phyloP scores from a whole-genome alignment of 2,888 invertebrate species.

The Odontothrips loti region DNA sequence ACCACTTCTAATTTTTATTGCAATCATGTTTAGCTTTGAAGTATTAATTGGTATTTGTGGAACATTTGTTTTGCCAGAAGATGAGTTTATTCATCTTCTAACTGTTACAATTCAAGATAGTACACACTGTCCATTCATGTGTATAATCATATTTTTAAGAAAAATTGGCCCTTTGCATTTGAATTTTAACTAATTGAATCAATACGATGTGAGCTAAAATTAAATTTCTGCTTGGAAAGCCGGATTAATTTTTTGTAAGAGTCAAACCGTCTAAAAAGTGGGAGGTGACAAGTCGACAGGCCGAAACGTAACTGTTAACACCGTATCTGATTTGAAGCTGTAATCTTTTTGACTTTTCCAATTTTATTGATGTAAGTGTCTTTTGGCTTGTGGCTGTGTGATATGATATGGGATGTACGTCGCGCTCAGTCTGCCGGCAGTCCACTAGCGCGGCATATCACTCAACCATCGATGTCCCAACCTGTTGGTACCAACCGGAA shows the following conservation, averaged over 20 bases:
- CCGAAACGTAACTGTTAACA: neutral
- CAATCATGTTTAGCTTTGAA: neutral
- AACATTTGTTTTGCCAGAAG: slow-evolving; percentile 1
- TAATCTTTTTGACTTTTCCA: slow-evolving; percentile 20
- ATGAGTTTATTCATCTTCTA: neutral
- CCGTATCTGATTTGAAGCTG: neutral
- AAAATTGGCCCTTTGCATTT: neutral
- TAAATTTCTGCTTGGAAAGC: neutral
- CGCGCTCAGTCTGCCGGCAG: slow-evolving; percentile 25
- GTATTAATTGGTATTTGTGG: neutral
- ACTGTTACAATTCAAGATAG: neutral
- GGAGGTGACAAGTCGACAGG: neutral
- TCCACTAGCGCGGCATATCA: slow-evolving; percentile 19
- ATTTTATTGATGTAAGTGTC: slow-evolving; percentile 25
- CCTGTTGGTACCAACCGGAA: slow-evolving; percentile 5
- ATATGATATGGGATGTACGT: slow-evolving; percentile 12
- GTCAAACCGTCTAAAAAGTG: neutral
- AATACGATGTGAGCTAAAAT: too few relatives aligned
- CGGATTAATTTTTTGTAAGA: neutral
- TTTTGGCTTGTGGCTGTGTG: slow-evolving; percentile 24
- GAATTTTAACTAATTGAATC: neutral
- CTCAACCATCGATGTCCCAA: slow-evolving; percentile 22
- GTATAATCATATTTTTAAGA: neutral
- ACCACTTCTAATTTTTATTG: neutral
- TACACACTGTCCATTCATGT: neutral